A percentile compares a stretch with the other conserved stretches of the same genome.
phyloP scores from a whole-genome alignment of 2,888 invertebrate species.

The Eilema caniola region DNA sequence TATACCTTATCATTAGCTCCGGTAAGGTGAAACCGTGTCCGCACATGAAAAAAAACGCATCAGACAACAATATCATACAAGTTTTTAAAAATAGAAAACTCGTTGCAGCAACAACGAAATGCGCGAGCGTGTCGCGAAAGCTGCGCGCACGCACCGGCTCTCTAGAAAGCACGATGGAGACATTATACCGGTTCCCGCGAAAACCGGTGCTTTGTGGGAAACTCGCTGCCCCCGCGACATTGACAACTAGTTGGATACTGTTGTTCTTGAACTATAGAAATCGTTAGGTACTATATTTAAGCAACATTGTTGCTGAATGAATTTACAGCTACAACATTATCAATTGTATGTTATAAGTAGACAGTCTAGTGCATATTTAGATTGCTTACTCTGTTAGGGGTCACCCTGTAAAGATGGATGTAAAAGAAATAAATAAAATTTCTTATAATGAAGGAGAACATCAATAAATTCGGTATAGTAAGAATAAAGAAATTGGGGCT shows the following conservation, averaged over 20 bases:
- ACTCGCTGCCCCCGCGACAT: conserved; percentile 32
- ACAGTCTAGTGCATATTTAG: too few species aligned
- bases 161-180: conserved; percentile 62
- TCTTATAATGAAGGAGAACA: too few species aligned
- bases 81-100: conserved; percentile 43
- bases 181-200: conserved; percentile 57
- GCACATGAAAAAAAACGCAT: not conserved
- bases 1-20: not conserved
- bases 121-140: conserved; percentile 48
- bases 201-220: conserved; percentile 55
- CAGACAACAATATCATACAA: not conserved
- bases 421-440: too few species aligned
- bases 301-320: not conserved
- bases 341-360: too few species aligned
- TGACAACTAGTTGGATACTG: not conserved
- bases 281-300: not conserved
- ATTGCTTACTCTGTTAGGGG: too few species aligned
- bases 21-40: too few species aligned
- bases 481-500: too few species aligned
- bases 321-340: too few species aligned
- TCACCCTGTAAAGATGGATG: too few species aligned
- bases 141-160: conserved; percentile 36
- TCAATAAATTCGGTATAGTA: too few species aligned
- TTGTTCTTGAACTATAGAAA: not conserved
- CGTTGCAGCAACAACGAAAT: conserved; percentile 26